These are phyloP conservation scores for Rafetus swinhoei DNA, from an alignment of 2,113 vertebrate genomes.

Conservation along the genomic window DNA sequence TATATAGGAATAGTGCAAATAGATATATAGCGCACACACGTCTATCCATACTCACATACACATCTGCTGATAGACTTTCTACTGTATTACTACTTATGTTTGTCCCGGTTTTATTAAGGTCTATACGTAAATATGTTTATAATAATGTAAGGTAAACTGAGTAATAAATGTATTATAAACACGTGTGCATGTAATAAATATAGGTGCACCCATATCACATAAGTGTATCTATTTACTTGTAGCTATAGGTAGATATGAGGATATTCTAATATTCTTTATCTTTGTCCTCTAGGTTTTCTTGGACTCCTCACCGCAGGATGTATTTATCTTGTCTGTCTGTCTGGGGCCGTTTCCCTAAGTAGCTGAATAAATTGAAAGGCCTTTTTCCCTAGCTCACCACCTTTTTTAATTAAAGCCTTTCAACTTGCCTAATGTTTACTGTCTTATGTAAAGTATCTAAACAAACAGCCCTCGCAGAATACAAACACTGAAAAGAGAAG, in stretches of 20 bases:
- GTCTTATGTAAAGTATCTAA: constrained; percentile 54
- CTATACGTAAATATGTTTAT: not conserved
- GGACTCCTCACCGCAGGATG: not conserved
- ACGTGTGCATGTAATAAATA: not conserved
- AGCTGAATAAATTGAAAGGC: not conserved
- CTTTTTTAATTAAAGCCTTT: constrained; percentile 64
- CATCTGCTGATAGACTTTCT: not conserved
- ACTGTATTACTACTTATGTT: not conserved
- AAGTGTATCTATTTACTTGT: not conserved
- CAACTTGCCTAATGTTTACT: constrained; percentile 1
- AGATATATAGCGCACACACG: not conserved
- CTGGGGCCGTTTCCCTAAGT: constrained; percentile 10
- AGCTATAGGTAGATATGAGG: not conserved
- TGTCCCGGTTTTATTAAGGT: not conserved
- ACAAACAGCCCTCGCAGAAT: constrained; percentile 48
- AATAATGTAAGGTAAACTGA: not conserved
- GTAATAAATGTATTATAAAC: too few relatives aligned
- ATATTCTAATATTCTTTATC: not conserved
- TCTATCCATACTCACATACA: not conserved
- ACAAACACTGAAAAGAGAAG: constrained; percentile 40
- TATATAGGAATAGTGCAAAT: not conserved
- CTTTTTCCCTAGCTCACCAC: not conserved
- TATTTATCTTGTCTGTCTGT: constrained; percentile 49
- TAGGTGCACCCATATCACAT: not conserved
- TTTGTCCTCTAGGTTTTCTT: not conserved